Base-by-base conservation (phyloP, 1,140 invertebrate genomes). In the Lordiphosa mommai region DNA sequence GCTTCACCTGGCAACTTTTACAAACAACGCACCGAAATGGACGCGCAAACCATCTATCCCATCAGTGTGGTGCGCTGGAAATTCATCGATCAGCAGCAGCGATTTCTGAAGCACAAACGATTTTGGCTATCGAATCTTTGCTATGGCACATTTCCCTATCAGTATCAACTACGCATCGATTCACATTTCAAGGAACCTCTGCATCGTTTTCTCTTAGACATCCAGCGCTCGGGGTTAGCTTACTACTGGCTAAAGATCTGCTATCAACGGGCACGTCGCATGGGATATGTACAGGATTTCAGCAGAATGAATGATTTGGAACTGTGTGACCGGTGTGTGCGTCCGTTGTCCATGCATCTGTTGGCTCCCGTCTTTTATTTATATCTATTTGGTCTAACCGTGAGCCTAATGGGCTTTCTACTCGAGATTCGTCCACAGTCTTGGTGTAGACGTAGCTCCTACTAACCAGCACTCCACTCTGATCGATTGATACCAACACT, bases 181-280 rank as follows among this genome's bases (percentile, higher is more conserved):
- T 84, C 77, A 1, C 77, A 84, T 16, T 69, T 82, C 8, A 76
- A 65, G 68, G 33, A 77, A 33, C 59, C 63, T 0, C 40, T 82
- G 13, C 77, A 82, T 40, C 27, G 16, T 1, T 72, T 77, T 32
- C 48, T 58, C 14, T 38, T 82, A 29, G 33, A 47, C 4, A 53
- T 52, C 1, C 40, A 72, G 8, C 63, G 77, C 49, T 44, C 59
- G 4, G 77, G 72, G 0, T 14, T 82, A 1, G 14, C 8, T 1
- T 10, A 56, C 0, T 32, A 52, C 4, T 82, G 77, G 77, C 27
- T 32, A 0, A 34, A 20, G 0, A 30, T n/a, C 4, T 53, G 44
- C 13, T 77, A 47, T 36, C 38, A 5, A 0, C 37, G 56, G 8
- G 77, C 77, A 8, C 16, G 41, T 13, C 17, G 30, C 2, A 50